Base-by-base conservation (phyloP, 2,888 invertebrate species). In the Meghimatium bilineatum region DNA sequence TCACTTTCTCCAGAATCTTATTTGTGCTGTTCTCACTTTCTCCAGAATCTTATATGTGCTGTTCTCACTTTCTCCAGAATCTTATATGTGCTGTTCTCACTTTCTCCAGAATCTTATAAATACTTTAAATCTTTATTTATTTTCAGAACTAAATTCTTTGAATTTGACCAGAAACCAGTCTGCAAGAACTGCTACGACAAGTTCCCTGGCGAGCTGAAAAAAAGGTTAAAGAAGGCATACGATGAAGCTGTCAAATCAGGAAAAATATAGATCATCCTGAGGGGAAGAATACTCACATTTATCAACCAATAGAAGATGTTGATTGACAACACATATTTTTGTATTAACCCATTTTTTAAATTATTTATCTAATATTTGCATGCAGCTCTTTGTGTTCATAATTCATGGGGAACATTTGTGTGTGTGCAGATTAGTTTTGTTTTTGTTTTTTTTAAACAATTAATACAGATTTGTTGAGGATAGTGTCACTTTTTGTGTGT, bases 121-220 rank as follows among this genome's bases (percentile, higher is more conserved):
- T 63, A 2, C n/a, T n/a, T 63, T n/a, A 26, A 26, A 63, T 78
- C 14, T 63, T 5, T 79, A 1, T 32, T 71, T 44, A 0, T 81
- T 60, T 89, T 38, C 89, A 93, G 94, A 86, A 93, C 98, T 71
- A 99, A 99, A 94, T 99, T 99, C 95, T 99, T 98, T 94, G 99
- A 99, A 94, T 97, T 98, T 94, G 99, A 99, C 94, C 96, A 99
- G 94, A 97, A 98, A 92, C 99, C 99, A 60, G 98, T 93, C 3
- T 99, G 99, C 95, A 98, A 99, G 94, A 97, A 97, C 91, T 99
- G 99, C 94, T 99, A 99, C 94, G 99, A 99, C 92, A 96, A 96
- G 92, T 97, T 99, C 94, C 99, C 99, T 0, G 95, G 95, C 63
- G 99, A 99, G 94, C 94, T 99, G 90, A 96, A 98, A 85, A 97